Conservation (phyloP, 2,888 invertebrate species). For the Corythucha ciliata region DNA sequence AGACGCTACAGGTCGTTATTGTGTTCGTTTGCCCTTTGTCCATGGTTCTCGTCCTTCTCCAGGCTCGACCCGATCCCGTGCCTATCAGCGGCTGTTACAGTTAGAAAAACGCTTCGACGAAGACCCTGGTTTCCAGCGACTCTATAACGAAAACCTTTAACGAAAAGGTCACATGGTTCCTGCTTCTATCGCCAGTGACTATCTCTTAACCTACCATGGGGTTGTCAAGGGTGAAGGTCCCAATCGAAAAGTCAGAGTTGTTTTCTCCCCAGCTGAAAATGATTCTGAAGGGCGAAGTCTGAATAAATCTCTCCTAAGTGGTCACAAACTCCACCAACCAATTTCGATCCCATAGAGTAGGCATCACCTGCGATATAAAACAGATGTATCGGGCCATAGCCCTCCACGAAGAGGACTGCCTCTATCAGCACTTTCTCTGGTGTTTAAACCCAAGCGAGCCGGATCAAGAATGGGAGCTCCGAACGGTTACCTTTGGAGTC, state of each 20-base stretch:
- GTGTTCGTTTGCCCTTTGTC: not conserved
- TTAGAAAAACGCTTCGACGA: too few species aligned
- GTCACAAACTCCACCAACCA: not conserved
- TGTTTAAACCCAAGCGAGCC: not conserved
- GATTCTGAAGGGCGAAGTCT: not conserved
- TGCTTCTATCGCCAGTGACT: not conserved
- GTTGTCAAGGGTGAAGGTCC: not conserved
- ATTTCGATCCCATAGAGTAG: not conserved
- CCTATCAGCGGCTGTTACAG: too few species aligned
- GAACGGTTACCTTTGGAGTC: not conserved
- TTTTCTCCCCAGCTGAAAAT: not conserved
- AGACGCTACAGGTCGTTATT: not conserved
- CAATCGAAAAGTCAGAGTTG: not conserved
- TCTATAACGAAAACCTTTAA: too few species aligned
- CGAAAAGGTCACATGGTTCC: not conserved
- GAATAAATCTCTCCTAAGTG: not conserved
- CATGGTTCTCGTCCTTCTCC: not conserved
- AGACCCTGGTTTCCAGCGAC: too few species aligned
- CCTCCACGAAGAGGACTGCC: not conserved
- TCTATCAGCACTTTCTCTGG: not conserved
- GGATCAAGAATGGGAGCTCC: not conserved
- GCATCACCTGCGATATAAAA: not conserved
- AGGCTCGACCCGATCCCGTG: too few species aligned
- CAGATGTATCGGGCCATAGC: not conserved
- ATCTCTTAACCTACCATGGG: not conserved